Base-by-base conservation (phyloP, 2,797 vertebrate species). In the Dipus sagitta region DNA sequence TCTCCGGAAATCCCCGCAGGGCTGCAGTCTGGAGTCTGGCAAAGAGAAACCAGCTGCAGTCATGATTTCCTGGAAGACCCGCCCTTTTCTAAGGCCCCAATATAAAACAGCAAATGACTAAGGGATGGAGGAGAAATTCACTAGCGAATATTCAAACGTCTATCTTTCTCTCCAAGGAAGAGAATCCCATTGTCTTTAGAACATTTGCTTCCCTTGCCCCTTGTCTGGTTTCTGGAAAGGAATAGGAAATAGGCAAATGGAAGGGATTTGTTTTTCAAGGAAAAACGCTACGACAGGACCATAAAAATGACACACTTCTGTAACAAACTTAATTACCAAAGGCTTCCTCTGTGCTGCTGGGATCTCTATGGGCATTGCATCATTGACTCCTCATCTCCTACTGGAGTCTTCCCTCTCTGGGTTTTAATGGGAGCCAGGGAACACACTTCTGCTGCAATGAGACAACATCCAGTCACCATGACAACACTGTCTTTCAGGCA, bases 91-190 rank as follows among this genome's bases (percentile, higher is more conserved):
- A 90, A 93, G 96, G 92, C 93, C 70, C 70, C 30, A 17, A 21
- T 21, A n/a, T 79, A 97, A 95, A 75, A 58, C 72, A 76, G 10
- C 4, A 0, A n/a, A 1, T 1, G 3, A 80, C 21, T 70, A 92
- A 95, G 96, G 93, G 95, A 89, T 54, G 60, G 18, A 71, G 10
- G 23, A 17, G 60, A 95, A 94, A 80, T 95, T 96, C 86, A 65
- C 52, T 28, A 71, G 64, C 79, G 42, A 65, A 13, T 82, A 52
- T 28, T 28, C 3, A 8, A 54, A 87, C 20, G 32, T 89, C 60
- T 2, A 0, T 71, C 71, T 11, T 58, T 71, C 14, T 65, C 26
- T 64, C 26, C 4, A 28, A 65, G 6, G 30, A 20, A 3, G 6
- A 62, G 67, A 82, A 86, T 18, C 26, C 34, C 85, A 58, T 80